Evolutionary conservation across 2,113 vertebrate species (phyloP).

Genomic region (Menidia beryllina): DNA sequence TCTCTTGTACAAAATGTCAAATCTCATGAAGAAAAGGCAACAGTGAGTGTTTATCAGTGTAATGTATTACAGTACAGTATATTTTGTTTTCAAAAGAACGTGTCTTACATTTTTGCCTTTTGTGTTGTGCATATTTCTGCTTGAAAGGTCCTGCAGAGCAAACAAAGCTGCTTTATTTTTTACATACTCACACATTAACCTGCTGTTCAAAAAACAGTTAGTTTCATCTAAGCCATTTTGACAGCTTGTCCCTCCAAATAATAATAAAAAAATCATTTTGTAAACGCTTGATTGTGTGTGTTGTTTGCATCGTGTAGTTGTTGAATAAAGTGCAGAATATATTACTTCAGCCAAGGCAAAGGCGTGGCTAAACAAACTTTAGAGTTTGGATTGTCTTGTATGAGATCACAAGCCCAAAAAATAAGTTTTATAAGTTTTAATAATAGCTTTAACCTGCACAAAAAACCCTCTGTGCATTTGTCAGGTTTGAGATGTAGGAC

Average conservation of each 20-base stretch:
- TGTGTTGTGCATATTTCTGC: constrained; percentile 91
- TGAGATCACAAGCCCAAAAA: no score
- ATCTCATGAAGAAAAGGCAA: constrained; percentile 86
- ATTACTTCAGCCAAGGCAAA: neutral
- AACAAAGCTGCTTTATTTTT: constrained; percentile 88
- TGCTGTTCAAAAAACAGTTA: constrained; percentile 88
- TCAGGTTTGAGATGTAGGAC: no score
- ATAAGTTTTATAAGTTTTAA: no score
- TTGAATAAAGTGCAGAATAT: neutral
- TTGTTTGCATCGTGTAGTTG: constrained; percentile 31
- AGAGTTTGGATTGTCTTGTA: no score
- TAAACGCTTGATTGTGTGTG: constrained; percentile 56
- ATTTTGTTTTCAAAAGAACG: constrained; percentile 84
- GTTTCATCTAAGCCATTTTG: constrained; percentile 93
- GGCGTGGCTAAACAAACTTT: neutral
- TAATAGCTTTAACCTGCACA: no score
- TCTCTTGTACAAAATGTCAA: constrained; percentile 84
- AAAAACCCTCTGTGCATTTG: no score
- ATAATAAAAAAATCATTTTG: constrained; percentile 85
- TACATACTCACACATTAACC: constrained; percentile 84
- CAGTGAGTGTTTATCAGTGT: constrained; percentile 90
- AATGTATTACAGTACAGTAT: constrained; percentile 86
- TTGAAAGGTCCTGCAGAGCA: constrained; percentile 88
- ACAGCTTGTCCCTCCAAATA: constrained; percentile 91
- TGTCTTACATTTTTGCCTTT: constrained; percentile 88